Evolutionary conservation across 2,888 invertebrate species (phyloP).

Genomic region (Sinotaia quadrata): DNA sequence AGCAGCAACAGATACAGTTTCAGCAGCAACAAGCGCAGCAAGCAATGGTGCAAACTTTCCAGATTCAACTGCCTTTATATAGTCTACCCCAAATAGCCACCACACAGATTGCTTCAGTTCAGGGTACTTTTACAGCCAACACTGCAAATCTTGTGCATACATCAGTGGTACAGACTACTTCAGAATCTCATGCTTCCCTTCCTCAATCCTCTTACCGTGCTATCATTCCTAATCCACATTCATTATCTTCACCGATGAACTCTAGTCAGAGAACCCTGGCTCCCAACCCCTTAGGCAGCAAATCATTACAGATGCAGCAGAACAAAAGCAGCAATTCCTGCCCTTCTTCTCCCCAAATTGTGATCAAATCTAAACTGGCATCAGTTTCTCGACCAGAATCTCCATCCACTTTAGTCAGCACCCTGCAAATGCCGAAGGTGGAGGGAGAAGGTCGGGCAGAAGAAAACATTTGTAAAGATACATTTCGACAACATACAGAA

Average conservation of each 20-base stretch:
- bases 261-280: slow-evolving; percentile 10
- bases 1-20: slow-evolving; percentile 7
- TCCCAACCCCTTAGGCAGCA: background rate
- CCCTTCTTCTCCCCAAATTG: background rate
- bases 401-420: background rate
- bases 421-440: background rate
- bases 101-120: background rate
- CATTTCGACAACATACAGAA: background rate
- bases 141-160: slow-evolving; percentile 18
- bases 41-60: background rate
- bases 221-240: slow-evolving; percentile 39
- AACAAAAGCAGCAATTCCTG: background rate
- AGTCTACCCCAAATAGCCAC: slow-evolving; percentile 11
- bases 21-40: slow-evolving; percentile 2
- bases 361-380: background rate
- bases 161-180: background rate
- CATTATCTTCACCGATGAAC: background rate
- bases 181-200: background rate
- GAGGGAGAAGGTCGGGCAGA: background rate
- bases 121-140: background rate
- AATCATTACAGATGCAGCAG: background rate
- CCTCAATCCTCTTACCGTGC: slow-evolving; percentile 19
- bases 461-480: background rate
- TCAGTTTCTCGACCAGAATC: background rate
- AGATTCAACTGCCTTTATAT: slow-evolving; percentile 16